Evolutionary conservation across 2,113 vertebrate genomes (phyloP).

Genomic region (Greenwoodochromis staneri): DNA sequence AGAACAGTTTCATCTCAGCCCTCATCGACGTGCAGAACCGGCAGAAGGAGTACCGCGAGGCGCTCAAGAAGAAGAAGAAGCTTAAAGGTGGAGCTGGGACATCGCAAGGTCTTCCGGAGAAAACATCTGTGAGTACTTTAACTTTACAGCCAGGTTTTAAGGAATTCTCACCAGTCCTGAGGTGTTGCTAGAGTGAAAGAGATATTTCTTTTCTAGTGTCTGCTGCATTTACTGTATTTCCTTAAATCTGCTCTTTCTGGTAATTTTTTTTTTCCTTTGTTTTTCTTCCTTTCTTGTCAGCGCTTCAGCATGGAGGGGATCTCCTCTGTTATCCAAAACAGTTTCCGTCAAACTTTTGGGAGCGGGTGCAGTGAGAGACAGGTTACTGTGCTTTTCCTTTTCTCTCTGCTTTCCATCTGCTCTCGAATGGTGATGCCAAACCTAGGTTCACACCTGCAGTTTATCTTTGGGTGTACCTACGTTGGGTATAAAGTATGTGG

Average conservation of each 20-base stretch:
- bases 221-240: not conserved
- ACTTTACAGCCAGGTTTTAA: not conserved
- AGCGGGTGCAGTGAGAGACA: slow-evolving; percentile 89
- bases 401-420: not conserved
- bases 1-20: slow-evolving; percentile 94
- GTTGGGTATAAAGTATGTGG: not conserved
- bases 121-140: slow-evolving; percentile 56
- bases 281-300: slow-evolving; percentile 65
- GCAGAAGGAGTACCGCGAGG: slow-evolving; percentile 90
- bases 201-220: not conserved
- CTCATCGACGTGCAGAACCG: slow-evolving; percentile 95
- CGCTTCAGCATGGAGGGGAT: slow-evolving; percentile 98
- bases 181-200: not conserved
- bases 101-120: slow-evolving; percentile 77
- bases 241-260: not conserved
- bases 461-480: not conserved
- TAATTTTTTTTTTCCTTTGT: slow-evolving; percentile 21
- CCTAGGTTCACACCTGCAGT: fast-evolving
- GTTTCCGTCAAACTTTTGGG: slow-evolving; percentile 96
- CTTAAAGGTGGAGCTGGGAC: slow-evolving; percentile 73
- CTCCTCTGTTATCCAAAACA: slow-evolving; percentile 96
- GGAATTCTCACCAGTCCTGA: not conserved
- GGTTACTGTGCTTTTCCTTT: slow-evolving; percentile 72
- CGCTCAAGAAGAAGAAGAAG: slow-evolving; percentile 87
- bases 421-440: not conserved